phyloP scores from a whole-genome alignment of 2,888 invertebrate genomes.

The Tetanocera ferruginea region DNA sequence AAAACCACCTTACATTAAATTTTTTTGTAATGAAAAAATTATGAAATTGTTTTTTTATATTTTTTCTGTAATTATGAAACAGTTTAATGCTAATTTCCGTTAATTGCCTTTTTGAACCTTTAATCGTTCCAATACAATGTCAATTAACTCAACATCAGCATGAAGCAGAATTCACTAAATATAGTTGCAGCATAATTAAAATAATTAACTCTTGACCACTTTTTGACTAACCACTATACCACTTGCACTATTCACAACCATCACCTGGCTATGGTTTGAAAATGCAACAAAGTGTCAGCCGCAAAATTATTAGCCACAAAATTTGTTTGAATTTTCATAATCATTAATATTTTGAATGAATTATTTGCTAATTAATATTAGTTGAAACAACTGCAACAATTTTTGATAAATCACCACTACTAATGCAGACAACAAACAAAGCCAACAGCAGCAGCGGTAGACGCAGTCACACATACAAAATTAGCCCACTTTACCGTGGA shows the following conservation, averaged over 20 bases:
- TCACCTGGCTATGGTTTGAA: neutral
- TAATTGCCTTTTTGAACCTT: neutral
- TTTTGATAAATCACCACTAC: neutral
- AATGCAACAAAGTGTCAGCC: neutral
- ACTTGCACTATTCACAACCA: neutral
- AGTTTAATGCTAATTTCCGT: too few species aligned
- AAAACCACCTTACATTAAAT: too few species aligned
- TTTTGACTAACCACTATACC: neutral
- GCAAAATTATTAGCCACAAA: neutral
- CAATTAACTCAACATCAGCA: neutral
- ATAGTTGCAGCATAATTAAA: neutral
- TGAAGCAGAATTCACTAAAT: slow-evolving; percentile 3
- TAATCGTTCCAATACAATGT: neutral
- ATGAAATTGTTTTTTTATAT: too few species aligned
- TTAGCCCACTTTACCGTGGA: too few species aligned
- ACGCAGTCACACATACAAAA: too few species aligned
- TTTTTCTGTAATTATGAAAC: too few species aligned
- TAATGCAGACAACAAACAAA: neutral
- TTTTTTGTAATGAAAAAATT: too few species aligned
- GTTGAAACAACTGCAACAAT: neutral
- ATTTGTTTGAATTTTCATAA: neutral
- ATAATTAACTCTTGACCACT: slow-evolving; percentile 14
- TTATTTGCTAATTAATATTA: neutral
- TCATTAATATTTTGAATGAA: neutral
- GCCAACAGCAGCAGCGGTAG: too few species aligned